These are phyloP conservation scores for Caretta caretta DNA, from an alignment of 2,113 vertebrate species.

Conservation along the genomic window DNA sequence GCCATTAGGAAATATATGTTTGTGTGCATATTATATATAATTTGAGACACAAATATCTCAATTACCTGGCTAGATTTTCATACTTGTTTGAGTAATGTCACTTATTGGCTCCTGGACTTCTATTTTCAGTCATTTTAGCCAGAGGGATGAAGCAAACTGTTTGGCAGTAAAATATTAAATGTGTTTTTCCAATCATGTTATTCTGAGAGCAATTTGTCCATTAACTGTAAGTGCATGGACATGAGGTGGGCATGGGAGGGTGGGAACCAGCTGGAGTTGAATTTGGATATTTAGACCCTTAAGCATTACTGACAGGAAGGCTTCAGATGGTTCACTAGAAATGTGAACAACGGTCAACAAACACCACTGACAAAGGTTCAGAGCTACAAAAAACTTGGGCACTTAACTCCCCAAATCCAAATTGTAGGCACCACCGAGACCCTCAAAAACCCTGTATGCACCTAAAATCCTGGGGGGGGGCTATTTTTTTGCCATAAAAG, in stretches of 20 bases:
- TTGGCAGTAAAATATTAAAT: slow-evolving; percentile 35
- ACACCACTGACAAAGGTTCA: neutral
- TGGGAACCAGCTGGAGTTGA: neutral
- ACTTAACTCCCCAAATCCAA: neutral
- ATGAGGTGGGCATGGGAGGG: neutral
- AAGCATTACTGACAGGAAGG: neutral
- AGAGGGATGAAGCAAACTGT: neutral
- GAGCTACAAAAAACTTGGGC: neutral
- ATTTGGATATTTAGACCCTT: neutral
- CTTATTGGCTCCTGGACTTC: neutral
- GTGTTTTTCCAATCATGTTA: slow-evolving; percentile 4
- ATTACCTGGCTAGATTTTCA: slow-evolving; percentile 13
- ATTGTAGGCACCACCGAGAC: neutral
- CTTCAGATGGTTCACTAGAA: neutral
- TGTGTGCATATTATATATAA: neutral
- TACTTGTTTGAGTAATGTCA: neutral
- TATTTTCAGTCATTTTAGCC: slow-evolving; percentile 12
- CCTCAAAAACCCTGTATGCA: neutral
- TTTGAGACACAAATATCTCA: neutral
- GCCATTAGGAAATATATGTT: neutral
- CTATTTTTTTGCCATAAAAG: neutral
- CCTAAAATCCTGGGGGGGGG: neutral
- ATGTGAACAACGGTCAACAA: neutral
- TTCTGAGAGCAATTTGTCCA: neutral
- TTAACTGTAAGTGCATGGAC: slow-evolving; percentile 12